Evolutionary conservation across 2,797 vertebrate species (phyloP).

Genomic region (Acrossocheilus wenchowensis): DNA sequence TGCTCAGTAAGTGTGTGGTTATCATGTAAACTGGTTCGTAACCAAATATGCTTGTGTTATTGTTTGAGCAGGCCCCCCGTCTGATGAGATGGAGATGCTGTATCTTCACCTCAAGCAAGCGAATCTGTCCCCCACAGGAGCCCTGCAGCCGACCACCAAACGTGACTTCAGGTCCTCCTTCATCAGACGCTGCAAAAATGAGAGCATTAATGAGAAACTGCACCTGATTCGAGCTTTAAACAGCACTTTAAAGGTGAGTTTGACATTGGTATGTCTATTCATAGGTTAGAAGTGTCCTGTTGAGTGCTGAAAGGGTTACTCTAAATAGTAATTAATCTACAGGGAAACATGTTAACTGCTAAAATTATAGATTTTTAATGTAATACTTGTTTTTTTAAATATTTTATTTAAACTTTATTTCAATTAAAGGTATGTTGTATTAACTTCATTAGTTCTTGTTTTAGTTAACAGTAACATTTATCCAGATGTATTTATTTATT

Average conservation of each 20-base stretch:
- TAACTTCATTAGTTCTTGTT: no score
- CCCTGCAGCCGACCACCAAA: conserved; percentile 78
- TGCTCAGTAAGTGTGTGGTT: background rate
- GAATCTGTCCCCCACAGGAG: conserved; percentile 82
- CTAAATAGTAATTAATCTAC: background rate
- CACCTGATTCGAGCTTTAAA: conserved; percentile 86
- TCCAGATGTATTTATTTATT: no score
- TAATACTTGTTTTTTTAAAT: no score
- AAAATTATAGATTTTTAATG: no score
- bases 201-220: conserved; percentile 85
- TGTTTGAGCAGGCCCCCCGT: conserved; percentile 45
- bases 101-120: conserved; percentile 84
- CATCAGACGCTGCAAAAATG: conserved; percentile 84
- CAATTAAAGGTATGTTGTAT: no score
- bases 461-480: no score
- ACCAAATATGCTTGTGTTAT: background rate
- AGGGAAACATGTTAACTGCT: background rate
- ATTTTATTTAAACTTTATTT: no score
- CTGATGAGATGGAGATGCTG: conserved; percentile 84
- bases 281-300: background rate
- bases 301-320: background rate
- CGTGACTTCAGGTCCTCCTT: conserved; percentile 82
- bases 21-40: background rate
- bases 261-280: background rate
- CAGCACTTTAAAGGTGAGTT: conserved; percentile 87